Evolutionary conservation across 2,797 vertebrate species (phyloP).

Genomic region (Eptatretus atami): DNA sequence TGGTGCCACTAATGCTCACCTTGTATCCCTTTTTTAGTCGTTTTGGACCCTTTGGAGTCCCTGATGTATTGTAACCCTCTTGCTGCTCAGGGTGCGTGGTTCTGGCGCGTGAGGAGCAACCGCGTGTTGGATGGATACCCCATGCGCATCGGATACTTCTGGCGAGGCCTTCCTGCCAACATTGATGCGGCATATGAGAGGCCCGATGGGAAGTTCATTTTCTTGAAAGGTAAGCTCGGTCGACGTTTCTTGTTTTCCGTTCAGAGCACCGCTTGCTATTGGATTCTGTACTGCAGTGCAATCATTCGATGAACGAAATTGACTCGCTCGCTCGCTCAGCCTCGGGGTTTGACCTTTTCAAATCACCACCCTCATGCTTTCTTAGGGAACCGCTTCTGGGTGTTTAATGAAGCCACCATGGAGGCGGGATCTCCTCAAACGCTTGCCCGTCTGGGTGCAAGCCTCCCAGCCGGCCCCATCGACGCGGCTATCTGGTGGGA

Average conservation of each 20-base stretch:
- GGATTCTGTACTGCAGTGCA: no score
- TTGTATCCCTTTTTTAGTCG: no score
- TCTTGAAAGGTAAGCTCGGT: conserved; percentile 48
- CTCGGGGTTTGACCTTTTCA: no score
- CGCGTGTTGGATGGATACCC: conserved; percentile 81
- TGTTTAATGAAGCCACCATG: conserved; percentile 39
- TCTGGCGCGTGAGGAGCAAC: conserved; percentile 78
- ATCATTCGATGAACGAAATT: no score
- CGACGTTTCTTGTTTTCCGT: not conserved
- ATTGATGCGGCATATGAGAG: conserved; percentile 69
- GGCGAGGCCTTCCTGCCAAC: conserved; percentile 62
- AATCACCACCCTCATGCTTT: not conserved
- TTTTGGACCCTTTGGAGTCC: no score
- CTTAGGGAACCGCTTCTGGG: conserved; percentile 51
- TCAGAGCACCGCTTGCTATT: no score
- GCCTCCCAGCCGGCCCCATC: conserved; percentile 36
- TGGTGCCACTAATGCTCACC: no score
- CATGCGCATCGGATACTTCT: conserved; percentile 81
- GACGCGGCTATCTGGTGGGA: conserved; percentile 54
- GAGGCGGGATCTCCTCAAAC: conserved; percentile 42
- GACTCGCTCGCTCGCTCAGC: no score
- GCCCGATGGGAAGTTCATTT: conserved; percentile 59
- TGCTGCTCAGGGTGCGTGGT: conserved; percentile 47
- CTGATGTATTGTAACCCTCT: no score
- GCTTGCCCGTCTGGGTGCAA: conserved; percentile 32